These are phyloP conservation scores for Alviniconcha marisindica DNA, from an alignment of 1,140 invertebrate genomes.

Conservation along the genomic window DNA sequence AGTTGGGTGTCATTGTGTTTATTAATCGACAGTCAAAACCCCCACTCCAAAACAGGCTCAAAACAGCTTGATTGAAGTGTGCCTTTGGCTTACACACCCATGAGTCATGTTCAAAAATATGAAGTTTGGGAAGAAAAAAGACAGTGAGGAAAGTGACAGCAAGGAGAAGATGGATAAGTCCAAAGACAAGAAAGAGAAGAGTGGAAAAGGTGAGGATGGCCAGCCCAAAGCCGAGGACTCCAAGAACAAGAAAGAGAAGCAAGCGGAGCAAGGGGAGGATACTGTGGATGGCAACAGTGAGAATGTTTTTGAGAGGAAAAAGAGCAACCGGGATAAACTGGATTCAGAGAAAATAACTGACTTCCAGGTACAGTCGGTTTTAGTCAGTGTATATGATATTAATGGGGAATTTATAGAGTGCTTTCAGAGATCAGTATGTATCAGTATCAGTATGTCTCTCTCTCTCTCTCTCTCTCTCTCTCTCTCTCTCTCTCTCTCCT, in stretches of 20 bases:
- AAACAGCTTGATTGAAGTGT: too few species aligned
- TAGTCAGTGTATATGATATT: too few species aligned
- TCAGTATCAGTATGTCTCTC: too few species aligned
- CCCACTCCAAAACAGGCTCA: too few species aligned
- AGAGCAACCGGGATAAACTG: neutral
- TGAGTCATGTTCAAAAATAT: slow-evolving; percentile 15
- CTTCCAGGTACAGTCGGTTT: neutral
- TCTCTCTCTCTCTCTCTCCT: slow-evolving; percentile 1
- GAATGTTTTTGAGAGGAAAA: neutral
- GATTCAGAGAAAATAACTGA: neutral
- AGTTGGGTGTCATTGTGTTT: too few species aligned
- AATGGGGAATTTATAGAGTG: too few species aligned
- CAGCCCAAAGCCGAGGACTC: too few species aligned
- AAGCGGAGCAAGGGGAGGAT: neutral
- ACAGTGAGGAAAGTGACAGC: neutral
- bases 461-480: neutral
- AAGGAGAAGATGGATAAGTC: too few species aligned
- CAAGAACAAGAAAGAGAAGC: slow-evolving; percentile 12
- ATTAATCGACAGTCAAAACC: too few species aligned
- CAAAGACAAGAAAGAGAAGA: neutral
- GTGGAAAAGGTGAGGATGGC: neutral
- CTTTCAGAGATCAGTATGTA: too few species aligned
- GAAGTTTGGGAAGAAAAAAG: slow-evolving; percentile 15
- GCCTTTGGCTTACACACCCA: too few species aligned
- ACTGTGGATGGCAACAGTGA: neutral